Conservation (phyloP, 2,113 vertebrate species). For the Hiodon alosoides region DNA sequence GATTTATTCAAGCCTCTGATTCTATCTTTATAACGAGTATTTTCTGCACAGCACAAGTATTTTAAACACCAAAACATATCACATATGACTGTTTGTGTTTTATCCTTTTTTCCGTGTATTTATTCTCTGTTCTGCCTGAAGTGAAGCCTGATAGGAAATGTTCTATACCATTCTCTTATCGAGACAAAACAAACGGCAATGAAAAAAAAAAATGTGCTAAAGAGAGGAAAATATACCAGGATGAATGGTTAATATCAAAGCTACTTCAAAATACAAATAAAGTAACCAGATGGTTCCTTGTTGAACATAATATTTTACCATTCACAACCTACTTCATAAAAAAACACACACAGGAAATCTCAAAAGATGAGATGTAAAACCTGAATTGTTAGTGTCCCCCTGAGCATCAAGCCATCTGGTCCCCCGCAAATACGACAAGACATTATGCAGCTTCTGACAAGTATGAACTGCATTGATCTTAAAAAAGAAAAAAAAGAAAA, state of each 20-base stretch:
- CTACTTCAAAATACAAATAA: not conserved
- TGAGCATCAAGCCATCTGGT: constrained; percentile 3
- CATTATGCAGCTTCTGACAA: not conserved
- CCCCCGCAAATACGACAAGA: not conserved
- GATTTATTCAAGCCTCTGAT: not conserved
- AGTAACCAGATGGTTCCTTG: constrained; percentile 9
- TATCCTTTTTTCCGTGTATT: not conserved
- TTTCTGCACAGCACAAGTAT: not conserved
- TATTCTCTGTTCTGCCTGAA: not conserved
- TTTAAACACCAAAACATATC: not conserved
- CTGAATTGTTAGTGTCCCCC: not conserved
- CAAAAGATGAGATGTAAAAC: constrained; percentile 1
- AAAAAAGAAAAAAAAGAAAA: not conserved
- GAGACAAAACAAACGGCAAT: too few species aligned
- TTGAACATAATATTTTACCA: not conserved
- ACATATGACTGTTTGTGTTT: not conserved
- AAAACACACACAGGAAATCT: not conserved
- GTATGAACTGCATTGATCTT: not conserved
- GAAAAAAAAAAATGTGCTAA: not conserved
- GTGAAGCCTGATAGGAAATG: not conserved
- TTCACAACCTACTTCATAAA: not conserved
- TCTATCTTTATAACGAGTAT: not conserved
- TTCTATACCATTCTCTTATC: not conserved
- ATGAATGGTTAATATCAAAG: constrained; percentile 2
- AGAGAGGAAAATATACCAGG: not conserved